Percentiles rank a stretch among this genome's conserved stretches.
phyloP scores from a whole-genome alignment of 2,797 vertebrate species.

The Phalloptychus januarius region DNA sequence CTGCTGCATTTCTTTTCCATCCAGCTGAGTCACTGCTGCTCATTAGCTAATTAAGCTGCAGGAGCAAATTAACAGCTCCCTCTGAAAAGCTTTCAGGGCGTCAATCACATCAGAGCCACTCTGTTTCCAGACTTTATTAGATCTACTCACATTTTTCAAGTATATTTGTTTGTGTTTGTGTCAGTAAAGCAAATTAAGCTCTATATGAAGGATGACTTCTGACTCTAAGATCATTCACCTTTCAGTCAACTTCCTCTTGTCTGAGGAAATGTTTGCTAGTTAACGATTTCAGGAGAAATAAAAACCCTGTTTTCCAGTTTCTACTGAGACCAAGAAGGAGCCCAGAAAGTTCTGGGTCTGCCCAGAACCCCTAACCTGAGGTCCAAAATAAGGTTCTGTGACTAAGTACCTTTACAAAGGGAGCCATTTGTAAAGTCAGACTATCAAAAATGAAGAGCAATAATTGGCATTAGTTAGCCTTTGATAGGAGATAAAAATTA shows the following conservation, averaged over 20 bases:
- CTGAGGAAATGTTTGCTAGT: not conserved
- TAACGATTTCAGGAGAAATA: not conserved
- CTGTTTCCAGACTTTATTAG: not conserved
- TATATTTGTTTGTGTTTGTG: not conserved
- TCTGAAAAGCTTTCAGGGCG: not conserved
- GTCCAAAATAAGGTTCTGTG: no score
- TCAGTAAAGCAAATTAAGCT: not conserved
- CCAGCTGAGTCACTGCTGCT: conserved; percentile 16
- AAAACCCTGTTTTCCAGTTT: not conserved
- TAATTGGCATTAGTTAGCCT: no score
- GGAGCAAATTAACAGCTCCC: not conserved
- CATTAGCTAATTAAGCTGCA: conserved; percentile 71
- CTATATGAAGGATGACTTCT: conserved; percentile 8
- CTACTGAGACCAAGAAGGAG: not conserved
- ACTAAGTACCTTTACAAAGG: no score
- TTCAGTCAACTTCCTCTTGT: not conserved
- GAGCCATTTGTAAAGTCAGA: no score
- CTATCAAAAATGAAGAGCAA: no score
- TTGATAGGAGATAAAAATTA: no score
- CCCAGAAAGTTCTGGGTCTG: not conserved
- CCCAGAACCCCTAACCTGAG: no score
- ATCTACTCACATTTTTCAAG: not conserved
- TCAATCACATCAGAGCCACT: not conserved
- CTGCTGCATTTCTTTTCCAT: conserved; percentile 2
- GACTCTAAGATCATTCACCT: not conserved